Conservation (phyloP, 1,140 invertebrate genomes). For the Caenorhabditis elegans region WBcel235 BX284605.5:17149001-17149500, state of each 20-base stretch:
- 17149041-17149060: not conserved
- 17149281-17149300: conserved; percentile 6
- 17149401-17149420: not conserved
- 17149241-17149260: conserved; percentile 61
- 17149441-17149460: conserved; percentile 11
- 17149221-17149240: conserved; percentile 53
- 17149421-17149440: not conserved
- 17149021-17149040: not conserved
- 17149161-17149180: conserved; percentile 35
- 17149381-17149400: not conserved
- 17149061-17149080: too few species aligned
- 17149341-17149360: conserved; percentile 65
- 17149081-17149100: too few species aligned
- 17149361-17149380: conserved; percentile 49
- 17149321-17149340: conserved; percentile 59
- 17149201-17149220: conserved; percentile 66
- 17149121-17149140: not conserved
- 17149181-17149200: conserved; percentile 60
- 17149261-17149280: conserved; percentile 61
- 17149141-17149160: not conserved
- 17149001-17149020: not conserved
- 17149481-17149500: conserved; percentile 39
- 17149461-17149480: conserved; percentile 51
- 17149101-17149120: too few species aligned
- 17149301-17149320: conserved; percentile 53